These are phyloP conservation scores for Drosophila peninsularis DNA, from an alignment of 2,888 invertebrate species.

Conservation along the genomic window DNA sequence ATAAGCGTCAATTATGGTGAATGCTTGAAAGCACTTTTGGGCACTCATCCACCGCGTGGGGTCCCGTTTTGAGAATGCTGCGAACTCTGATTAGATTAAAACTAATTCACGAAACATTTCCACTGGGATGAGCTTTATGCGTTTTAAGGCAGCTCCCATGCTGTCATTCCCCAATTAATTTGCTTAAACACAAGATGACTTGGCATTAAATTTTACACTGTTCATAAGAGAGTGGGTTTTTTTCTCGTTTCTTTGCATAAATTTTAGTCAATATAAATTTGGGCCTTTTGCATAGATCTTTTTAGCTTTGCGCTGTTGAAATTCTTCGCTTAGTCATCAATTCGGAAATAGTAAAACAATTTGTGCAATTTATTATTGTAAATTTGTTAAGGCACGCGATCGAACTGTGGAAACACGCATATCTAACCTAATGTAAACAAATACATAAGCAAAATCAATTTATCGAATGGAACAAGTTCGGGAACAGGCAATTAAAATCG, in stretches of 20 bases:
- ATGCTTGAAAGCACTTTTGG: conserved; percentile 2
- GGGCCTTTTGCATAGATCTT: not conserved
- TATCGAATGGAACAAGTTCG: not conserved
- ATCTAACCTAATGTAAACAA: not conserved
- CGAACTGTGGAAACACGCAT: not conserved
- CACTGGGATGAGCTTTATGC: not conserved
- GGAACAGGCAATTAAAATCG: not conserved
- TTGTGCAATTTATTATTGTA: not conserved
- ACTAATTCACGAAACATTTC: conserved; percentile 4
- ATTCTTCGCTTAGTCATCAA: conserved; percentile 6
- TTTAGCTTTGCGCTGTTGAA: not conserved
- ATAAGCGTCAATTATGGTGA: conserved; percentile 10
- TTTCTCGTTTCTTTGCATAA: not conserved
- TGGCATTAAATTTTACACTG: not conserved
- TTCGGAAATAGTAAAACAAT: conserved; percentile 9
- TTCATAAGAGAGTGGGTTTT: not conserved
- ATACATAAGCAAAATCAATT: not conserved
- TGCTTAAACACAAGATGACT: not conserved
- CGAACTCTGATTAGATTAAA: conserved; percentile 48
- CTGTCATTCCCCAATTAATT: not conserved
- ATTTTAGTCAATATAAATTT: not conserved
- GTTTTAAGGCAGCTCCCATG: not conserved
- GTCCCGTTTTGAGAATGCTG: conserved; percentile 15
- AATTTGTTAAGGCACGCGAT: conserved; percentile 7
- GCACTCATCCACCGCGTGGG: conserved; percentile 21